Evolutionary conservation across 1,140 invertebrate species (phyloP).

Genomic region (Heliothis subflexa): DNA sequence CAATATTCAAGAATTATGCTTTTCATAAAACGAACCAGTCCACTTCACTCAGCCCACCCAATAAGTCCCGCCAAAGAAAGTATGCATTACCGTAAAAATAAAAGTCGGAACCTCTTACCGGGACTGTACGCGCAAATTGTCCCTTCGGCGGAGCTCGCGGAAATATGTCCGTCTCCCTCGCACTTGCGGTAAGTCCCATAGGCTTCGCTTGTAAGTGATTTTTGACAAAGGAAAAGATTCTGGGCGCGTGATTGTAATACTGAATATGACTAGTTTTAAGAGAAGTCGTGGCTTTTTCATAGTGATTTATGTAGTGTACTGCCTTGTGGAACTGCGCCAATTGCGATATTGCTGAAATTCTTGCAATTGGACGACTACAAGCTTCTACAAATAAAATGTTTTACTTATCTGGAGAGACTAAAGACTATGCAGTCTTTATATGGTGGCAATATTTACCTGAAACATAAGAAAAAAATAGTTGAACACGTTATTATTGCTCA

Average conservation of each 20-base stretch:
- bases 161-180: constrained; percentile 54
- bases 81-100: constrained; percentile 69
- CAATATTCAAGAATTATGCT: constrained; percentile 52
- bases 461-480: neutral
- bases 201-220: constrained; percentile 57
- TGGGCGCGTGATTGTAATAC: constrained; percentile 60
- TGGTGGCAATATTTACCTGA: neutral
- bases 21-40: constrained; percentile 53
- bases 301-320: constrained; percentile 44
- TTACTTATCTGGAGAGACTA: neutral
- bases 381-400: neutral
- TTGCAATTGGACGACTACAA: neutral
- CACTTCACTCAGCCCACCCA: constrained; percentile 57
- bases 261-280: constrained; percentile 52
- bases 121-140: constrained; percentile 57
- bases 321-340: neutral
- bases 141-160: constrained; percentile 38
- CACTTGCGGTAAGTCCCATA: constrained; percentile 42
- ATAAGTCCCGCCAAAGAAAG: constrained; percentile 56
- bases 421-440: too few relatives aligned
- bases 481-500: neutral
- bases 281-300: constrained; percentile 43
- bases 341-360: neutral
- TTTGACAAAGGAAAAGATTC: constrained; percentile 61
- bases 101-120: constrained; percentile 64